Base-by-base conservation (phyloP, 2,113 vertebrate species). In the Eudyptes chrysolophus region DNA sequence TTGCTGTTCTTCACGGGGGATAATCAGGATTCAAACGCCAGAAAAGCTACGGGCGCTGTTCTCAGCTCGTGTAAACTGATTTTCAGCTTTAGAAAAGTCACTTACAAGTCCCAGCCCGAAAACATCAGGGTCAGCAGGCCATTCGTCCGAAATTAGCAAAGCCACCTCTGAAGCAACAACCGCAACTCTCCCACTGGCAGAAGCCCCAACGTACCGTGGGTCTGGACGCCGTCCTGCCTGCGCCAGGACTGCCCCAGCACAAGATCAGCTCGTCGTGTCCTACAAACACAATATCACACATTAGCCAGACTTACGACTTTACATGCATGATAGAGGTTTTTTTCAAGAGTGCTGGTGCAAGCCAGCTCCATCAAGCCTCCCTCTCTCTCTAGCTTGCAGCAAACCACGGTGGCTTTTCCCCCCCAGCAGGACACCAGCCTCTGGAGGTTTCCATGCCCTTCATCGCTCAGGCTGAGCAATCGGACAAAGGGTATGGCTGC, bases 151-250 rank as follows among this genome's bases (percentile, higher is more conserved):
- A 93, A 74, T 46, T 22, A 88, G 62, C 40, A 61, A 52, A 68
- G 34, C 42, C 44, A 42, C 51, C 29, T 79, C 60, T 27, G 29
- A 78, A 93, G n/a, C 11, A 16, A 36, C 19, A 40, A 57, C 18
- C 2, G 0, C 74, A 82, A 18, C 55, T 38, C 42, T 88, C 40
- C 58, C 1, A 0, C 64, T 57, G 80, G 80, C 64, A 92, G 75
- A 55, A 71, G 61, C 29, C 86, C 42, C 1, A 0, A 2, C 1
- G 4, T 62, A 25, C 57, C 5, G 2, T 1, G 10, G 32, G n/a
- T 76, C 66, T 1, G 0, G 55, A 38, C 9, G 13, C 44, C 0
- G 0, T 55, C 65, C 49, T 65, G 72, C 60, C 51, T 30, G 40
- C 5, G 8, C 69, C 60, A 92, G 40, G 36, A 18, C 72, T 24